Evolutionary conservation across 1,140 invertebrate species (phyloP), one percentile per base, ranked within the genome.

Genomic region (Camponotus pennsylvanicus): DNA sequence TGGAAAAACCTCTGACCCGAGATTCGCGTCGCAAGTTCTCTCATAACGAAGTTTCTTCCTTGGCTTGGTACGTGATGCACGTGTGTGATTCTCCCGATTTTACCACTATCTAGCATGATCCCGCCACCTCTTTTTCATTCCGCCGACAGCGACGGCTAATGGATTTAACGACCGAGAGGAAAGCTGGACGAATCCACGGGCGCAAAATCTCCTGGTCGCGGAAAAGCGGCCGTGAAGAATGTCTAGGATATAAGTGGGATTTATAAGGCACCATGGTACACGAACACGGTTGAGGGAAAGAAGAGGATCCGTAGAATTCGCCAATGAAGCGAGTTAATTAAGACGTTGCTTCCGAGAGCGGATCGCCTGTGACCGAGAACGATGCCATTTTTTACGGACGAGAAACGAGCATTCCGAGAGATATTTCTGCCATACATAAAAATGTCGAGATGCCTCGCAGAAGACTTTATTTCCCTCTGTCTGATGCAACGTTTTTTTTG

Each of bases 271-370:
- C 27, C 42, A 55, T 32, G 66, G 77, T 71, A 76, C 18, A 27
- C 27, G 45, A 21, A 69, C 27, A 27, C 27, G 57, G 66, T 21
- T 59, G 63, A 34, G 21, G 73, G 84, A 89, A 90, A 82, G 90
- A 70, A 85, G 55, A 75, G 84, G 49, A 75, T 84, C 71, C 69
- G 49, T 63, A 85, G 86, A 75, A 79, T 63, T 73, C 55, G 73
- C 90, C 75, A 75, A 79, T 86, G 85, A 90, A 86, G 73, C 89
- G 88, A 93, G 92, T 92, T 93, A 92, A 93, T 93, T 92, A 93
- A 93, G 91, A 70, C 64, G 40, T 73, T 67, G 3, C 32, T 27
- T 52, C 61, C n/a, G 42, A 49, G 77, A 61, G 69, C 79, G 40
- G 40, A 61, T 73, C 40, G 52, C 3, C 52, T 27, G 40, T 82